Conservation (phyloP, 2,797 vertebrate species). For the Champsocephalus gunnari region DNA sequence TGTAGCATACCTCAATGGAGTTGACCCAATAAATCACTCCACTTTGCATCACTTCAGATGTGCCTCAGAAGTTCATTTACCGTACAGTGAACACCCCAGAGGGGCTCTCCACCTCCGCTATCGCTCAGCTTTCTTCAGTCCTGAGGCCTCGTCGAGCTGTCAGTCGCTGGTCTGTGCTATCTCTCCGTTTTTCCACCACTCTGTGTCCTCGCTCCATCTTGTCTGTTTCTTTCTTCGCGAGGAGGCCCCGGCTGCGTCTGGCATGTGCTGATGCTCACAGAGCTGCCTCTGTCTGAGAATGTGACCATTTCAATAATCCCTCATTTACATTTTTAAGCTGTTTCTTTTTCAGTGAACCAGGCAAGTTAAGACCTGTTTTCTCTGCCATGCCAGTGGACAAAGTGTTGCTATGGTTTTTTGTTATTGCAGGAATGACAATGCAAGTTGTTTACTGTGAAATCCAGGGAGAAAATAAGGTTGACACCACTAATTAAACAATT, state of each 20-base stretch:
- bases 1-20: slow-evolving; percentile 68
- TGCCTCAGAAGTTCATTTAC: slow-evolving; percentile 63
- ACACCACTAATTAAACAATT: slow-evolving; percentile 52
- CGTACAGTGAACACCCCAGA: slow-evolving; percentile 54
- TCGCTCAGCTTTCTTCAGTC: slow-evolving; percentile 42
- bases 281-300: slow-evolving; percentile 60
- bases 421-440: slow-evolving; percentile 56
- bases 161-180: slow-evolving; percentile 48
- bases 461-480: slow-evolving; percentile 31
- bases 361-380: slow-evolving; percentile 53
- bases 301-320: slow-evolving; percentile 63
- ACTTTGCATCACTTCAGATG: slow-evolving; percentile 70
- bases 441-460: slow-evolving; percentile 48
- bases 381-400: slow-evolving; percentile 49
- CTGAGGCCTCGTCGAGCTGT: slow-evolving; percentile 54
- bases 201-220: slow-evolving; percentile 29
- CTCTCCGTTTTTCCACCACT: slow-evolving; percentile 32
- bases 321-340: slow-evolving; percentile 68
- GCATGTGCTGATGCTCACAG: slow-evolving; percentile 73
- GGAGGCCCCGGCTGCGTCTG: slow-evolving; percentile 63
- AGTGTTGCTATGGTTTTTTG: slow-evolving; percentile 61
- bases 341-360: slow-evolving; percentile 54
- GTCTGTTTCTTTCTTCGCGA: slow-evolving; percentile 46
- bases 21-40: slow-evolving; percentile 76
- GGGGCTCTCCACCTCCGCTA: slow-evolving; percentile 47